phyloP scores from a whole-genome alignment of 2,113 vertebrate genomes.

The Myanophis thanlyinensis region DNA sequence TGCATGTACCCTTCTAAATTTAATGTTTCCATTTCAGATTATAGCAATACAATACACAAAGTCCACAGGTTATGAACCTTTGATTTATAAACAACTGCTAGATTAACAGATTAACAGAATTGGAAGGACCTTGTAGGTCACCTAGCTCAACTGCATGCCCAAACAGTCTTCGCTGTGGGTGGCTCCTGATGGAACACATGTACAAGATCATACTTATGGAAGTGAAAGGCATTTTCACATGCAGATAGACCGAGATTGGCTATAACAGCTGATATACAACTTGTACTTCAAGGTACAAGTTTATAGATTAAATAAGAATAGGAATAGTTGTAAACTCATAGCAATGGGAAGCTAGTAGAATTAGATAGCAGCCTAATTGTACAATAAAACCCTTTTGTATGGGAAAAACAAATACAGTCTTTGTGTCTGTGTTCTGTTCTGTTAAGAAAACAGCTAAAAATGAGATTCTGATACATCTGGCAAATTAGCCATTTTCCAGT shows the following conservation, averaged over 20 bases:
- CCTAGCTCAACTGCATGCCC: too few relatives aligned
- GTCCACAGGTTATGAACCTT: too few relatives aligned
- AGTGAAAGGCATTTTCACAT: not conserved
- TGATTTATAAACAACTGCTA: too few relatives aligned
- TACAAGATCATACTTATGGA: too few relatives aligned
- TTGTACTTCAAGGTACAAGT: not conserved
- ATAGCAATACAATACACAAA: too few relatives aligned
- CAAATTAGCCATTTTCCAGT: not conserved
- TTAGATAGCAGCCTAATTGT: not conserved
- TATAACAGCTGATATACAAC: not conserved
- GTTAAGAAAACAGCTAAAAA: not conserved
- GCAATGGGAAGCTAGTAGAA: not conserved
- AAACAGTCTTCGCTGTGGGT: too few relatives aligned
- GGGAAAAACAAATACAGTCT: not conserved
- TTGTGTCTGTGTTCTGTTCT: not conserved
- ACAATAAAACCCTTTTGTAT: not conserved
- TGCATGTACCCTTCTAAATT: not conserved
- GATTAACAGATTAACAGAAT: too few relatives aligned
- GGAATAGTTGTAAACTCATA: not conserved
- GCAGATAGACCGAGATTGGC: not conserved
- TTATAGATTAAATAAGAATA: not conserved
- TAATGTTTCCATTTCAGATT: not conserved
- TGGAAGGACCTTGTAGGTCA: too few relatives aligned
- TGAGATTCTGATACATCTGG: not conserved
- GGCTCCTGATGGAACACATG: too few relatives aligned